A percentile compares a stretch with the other conserved stretches of the same genome.
These are phyloP conservation scores for Odontamblyopus lacepedii DNA, from an alignment of 2,797 vertebrate genomes.

Conservation along the genomic window DNA sequence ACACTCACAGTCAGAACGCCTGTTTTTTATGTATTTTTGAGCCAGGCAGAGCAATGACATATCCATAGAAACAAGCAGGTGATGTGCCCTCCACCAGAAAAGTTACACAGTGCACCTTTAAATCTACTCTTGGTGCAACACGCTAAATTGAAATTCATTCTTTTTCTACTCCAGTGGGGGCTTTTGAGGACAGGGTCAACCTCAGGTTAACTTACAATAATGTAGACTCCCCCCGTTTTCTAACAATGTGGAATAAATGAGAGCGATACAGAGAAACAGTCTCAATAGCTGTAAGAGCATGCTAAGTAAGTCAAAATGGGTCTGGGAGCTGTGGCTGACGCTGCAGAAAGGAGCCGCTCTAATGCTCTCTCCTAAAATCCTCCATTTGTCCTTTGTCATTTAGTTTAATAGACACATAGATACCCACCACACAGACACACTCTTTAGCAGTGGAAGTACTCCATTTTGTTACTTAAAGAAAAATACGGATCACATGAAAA, in stretches of 20 bases:
- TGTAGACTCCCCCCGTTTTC: not conserved
- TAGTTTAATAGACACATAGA: constrained; percentile 17
- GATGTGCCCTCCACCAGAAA: too few species aligned
- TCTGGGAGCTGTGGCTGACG: constrained; percentile 22
- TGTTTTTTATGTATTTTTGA: too few species aligned
- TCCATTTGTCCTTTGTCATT: constrained; percentile 2
- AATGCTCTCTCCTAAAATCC: constrained; percentile 8
- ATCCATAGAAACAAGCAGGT: too few species aligned
- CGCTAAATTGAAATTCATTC: not conserved
- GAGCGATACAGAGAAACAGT: not conserved
- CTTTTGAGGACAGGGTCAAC: not conserved
- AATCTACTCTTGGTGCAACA: not conserved
- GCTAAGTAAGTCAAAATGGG: not conserved
- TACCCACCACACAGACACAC: not conserved
- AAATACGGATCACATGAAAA: too few species aligned
- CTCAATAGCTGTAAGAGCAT: not conserved
- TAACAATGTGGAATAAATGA: not conserved
- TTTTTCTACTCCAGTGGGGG: not conserved
- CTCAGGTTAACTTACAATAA: not conserved
- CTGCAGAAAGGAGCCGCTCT: constrained; percentile 2
- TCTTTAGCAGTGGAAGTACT: too few species aligned
- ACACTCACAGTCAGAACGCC: too few species aligned
- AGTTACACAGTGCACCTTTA: too few species aligned
- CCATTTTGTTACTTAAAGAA: too few species aligned
- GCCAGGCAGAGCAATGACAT: too few species aligned